Percentiles rank a stretch among this genome's conserved stretches.
Evolutionary conservation across 30 jellyfish, hydroid and myxozoan species (phyloP).

Genomic region (Aurelia aurita): DNA sequence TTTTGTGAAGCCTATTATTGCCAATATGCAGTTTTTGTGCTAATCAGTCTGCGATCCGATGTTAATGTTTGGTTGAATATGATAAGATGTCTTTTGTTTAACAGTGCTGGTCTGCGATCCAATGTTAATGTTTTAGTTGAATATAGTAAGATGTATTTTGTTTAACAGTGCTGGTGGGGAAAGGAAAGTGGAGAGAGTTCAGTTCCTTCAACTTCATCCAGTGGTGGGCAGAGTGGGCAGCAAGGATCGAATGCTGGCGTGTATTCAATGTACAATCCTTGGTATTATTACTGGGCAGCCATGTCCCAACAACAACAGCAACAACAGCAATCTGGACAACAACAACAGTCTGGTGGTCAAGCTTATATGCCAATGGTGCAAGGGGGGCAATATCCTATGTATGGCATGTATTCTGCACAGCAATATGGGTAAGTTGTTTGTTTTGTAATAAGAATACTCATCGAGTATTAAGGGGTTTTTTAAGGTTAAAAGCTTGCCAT

Average conservation of each 20-base stretch:
- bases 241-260: slow-evolving; percentile 40
- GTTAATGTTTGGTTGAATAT: no score
- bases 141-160: neutral
- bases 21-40: no score
- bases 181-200: slow-evolving; percentile 77
- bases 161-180: slow-evolving; percentile 99
- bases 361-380: slow-evolving; percentile 69
- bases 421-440: slow-evolving; percentile 48
- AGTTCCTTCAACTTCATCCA: slow-evolving; percentile 16
- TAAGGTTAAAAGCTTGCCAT: no score
- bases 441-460: no score
- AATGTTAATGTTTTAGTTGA: no score
- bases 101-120: no score
- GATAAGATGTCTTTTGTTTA: no score
- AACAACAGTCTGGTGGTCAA: slow-evolving; percentile 50
- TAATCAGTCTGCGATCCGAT: no score
- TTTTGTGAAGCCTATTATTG: no score
- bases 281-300: slow-evolving; percentile 71
- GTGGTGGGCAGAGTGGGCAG: slow-evolving; percentile 43
- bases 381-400: slow-evolving; percentile 68
- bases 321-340: slow-evolving; percentile 68
- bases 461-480: no score
- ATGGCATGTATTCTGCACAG: slow-evolving; percentile 54
- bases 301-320: slow-evolving; percentile 73
- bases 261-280: slow-evolving; percentile 55